Evolutionary conservation across 2,888 invertebrate species (phyloP), one percentile per base, ranked within the genome.

Genomic region (Eutolmus rufibarbis): DNA sequence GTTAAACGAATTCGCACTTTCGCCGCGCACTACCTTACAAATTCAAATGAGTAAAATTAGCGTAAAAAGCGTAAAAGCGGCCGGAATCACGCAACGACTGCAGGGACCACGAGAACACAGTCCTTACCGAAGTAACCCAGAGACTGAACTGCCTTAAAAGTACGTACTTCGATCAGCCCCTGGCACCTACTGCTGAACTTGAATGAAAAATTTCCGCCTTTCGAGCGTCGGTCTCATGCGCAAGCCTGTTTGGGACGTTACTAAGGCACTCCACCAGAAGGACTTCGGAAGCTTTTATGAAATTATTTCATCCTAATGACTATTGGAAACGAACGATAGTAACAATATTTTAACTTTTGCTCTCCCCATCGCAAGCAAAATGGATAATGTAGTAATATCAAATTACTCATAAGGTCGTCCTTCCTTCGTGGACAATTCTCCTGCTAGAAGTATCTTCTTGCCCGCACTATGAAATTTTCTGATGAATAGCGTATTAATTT

Each of bases 21-120:
- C 28, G 76, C 66, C 66, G 76, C 34, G 76, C 76, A 28, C 37
- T 28, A 0, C 76, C 37, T 81, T 81, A 81, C n/a, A 46, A 81
- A 81, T 81, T 81, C 81, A 81, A 81, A 81, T 81, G 16, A 51
- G 40, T 81, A 28, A 46, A 79, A 51, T 81, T 81, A 31, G 81
- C 81, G 81, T 51, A 81, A 81, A 78, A 40, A 78, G 23, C 78
- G 43, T 16, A 78, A 78, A 37, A 66, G 66, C 66, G 28, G 23
- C 28, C 9, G 8, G 23, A 66, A 66, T 66, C 66, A 66, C 66
- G 66, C 66, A 66, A 66, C 66, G 28, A 28, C 12, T 66, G 14
- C 23, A 66, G 14, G 66, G 9, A 1, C 28, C 23, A 12, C 66
- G 28, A 28, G 66, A n/a, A 66, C 57, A 57, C 40, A 5, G 23